Base-by-base conservation (phyloP, 2,797 vertebrate genomes). In the Cephalopachus bancanus region DNA sequence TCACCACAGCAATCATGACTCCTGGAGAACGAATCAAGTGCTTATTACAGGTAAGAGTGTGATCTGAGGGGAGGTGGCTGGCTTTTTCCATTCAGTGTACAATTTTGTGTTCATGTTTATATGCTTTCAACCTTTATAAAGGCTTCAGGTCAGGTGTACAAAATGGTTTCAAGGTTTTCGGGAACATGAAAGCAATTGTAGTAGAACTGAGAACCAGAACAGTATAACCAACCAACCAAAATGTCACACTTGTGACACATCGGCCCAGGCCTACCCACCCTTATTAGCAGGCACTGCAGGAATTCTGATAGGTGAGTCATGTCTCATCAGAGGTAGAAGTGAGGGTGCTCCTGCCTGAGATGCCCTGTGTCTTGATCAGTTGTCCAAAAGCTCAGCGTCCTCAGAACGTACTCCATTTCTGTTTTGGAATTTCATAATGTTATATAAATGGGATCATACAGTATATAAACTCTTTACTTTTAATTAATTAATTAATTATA, bases 11-110 rank as follows among this genome's bases (percentile, higher is more conserved):
- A 93, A 99, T 99, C 98, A 99, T 99, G 99, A 99, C 99, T 97
- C 99, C 99, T 12, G 99, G 99, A 98, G 99, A 99, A 98, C 98
- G 99, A 86, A 99, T 99, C 98, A 99, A 99, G 98, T 99, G 99
- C 98, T 99, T 99, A 92, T 98, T 99, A 87, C 99, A 99, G 99
- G 99, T 99, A 97, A 98, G 98, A 20, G 19, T 30, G 59, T 95
- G 85, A 24, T 72, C 60, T 51, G 92, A 59, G 57, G 76, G 55
- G 71, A 96, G 62, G 28, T 1, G 2, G 26, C 53, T n/a, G 20
- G 60, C 33, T 69, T 88, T 89, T 86, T 20, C 69, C 28, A 20
- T 81, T 86, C 15, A 83, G 53, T 72, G 20, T 33, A 44, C 53
- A 74, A 10, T 71, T 86, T 79, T 22, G 3, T 67, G 33, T 79